Evolutionary conservation across 2,888 invertebrate species (phyloP).

Genomic region (Oasisia sp.): DNA sequence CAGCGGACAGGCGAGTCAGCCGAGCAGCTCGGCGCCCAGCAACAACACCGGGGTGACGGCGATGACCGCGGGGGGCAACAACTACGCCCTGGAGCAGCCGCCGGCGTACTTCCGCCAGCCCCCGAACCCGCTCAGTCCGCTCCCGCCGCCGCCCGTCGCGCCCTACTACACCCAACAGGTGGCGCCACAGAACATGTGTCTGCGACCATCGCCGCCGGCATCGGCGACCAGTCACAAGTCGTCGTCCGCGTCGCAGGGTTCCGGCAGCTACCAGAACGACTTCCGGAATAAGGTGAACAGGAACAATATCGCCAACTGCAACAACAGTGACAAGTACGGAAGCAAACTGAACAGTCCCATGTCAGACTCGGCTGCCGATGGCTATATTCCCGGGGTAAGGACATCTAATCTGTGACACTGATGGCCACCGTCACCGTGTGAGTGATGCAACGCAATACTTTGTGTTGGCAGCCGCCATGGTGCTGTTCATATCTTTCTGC

Average conservation of each 20-base stretch:
- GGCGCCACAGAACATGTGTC: conserved; percentile 42
- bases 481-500: conserved; percentile 3
- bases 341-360: conserved; percentile 17
- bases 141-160: conserved; percentile 42
- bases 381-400: background rate
- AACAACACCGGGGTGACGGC: conserved; percentile 36
- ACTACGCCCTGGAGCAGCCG: conserved; percentile 29
- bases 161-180: conserved; percentile 28
- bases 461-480: background rate
- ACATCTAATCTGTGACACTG: background rate
- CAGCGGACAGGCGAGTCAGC: conserved; percentile 28
- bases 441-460: background rate
- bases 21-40: conserved; percentile 41
- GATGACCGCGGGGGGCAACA: background rate
- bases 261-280: background rate
- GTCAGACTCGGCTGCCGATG: background rate
- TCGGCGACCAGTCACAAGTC: conserved; percentile 60
- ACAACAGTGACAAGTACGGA: background rate
- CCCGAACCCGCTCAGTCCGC: conserved; percentile 37
- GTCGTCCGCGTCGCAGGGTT: conserved; percentile 38
- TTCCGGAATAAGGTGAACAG: background rate
- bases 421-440: background rate
- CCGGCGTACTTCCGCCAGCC: conserved; percentile 40
- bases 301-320: background rate
- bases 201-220: conserved; percentile 57